A percentile compares a stretch with the other conserved stretches of the same genome.
These are phyloP conservation scores for Zaprionus inermis DNA, from an alignment of 1,140 invertebrate genomes.

Conservation along the genomic window DNA sequence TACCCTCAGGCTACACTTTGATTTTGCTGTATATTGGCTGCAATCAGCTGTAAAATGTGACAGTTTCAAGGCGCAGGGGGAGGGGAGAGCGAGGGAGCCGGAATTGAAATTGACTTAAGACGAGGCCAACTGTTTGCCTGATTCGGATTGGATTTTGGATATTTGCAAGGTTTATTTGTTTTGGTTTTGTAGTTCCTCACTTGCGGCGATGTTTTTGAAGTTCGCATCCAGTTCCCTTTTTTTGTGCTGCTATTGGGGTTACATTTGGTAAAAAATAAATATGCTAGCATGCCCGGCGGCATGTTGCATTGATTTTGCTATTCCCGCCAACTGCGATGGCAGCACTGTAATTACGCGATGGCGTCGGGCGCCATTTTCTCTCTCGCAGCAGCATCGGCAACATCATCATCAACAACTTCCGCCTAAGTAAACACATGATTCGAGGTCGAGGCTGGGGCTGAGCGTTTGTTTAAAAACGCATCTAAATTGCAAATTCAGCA, in stretches of 20 bases:
- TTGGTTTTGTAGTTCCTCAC: constrained; percentile 56
- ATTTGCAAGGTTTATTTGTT: constrained; percentile 50
- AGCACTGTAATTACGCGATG: constrained; percentile 46
- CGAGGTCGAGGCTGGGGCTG: constrained; percentile 1
- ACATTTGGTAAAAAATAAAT: constrained; percentile 42
- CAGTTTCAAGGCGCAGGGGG: constrained; percentile 1
- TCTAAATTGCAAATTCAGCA: constrained; percentile 83
- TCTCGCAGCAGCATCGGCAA: constrained; percentile 6
- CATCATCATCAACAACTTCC: constrained; percentile 52
- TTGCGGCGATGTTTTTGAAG: constrained; percentile 77
- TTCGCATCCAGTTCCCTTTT: constrained; percentile 13
- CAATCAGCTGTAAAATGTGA: constrained; percentile 78
- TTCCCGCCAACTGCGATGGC: constrained; percentile 26
- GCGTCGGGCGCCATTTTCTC: constrained; percentile 18
- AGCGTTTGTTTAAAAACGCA: constrained; percentile 79
- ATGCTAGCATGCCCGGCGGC: constrained; percentile 29
- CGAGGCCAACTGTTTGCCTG: constrained; percentile 60
- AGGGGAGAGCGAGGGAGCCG: background rate
- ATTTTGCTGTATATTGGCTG: constrained; percentile 65
- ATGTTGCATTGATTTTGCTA: constrained; percentile 51
- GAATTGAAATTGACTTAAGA: constrained; percentile 71
- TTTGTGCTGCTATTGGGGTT: constrained; percentile 11
- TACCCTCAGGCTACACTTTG: constrained; percentile 57
- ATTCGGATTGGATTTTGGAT: constrained; percentile 50
- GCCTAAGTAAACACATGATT: constrained; percentile 82